Base-by-base conservation (phyloP, 2,113 vertebrate genomes). In the Leuciscus idus region DNA sequence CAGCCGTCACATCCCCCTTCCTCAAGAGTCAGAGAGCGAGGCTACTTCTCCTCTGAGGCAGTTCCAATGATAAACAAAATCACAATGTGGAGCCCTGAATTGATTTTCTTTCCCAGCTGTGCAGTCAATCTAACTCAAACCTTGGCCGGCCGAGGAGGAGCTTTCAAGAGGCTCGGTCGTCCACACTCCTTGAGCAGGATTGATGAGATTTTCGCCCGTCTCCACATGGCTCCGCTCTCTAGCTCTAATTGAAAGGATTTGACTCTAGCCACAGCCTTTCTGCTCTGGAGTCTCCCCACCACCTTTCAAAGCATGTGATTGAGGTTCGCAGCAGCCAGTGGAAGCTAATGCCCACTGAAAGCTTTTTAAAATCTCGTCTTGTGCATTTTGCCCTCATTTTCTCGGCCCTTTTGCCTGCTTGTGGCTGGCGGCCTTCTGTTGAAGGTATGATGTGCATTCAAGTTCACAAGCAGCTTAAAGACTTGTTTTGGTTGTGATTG, bases 311-410 rank as follows among this genome's bases (percentile, higher is more conserved):
- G 91, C 92, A 91, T 92, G 91, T 91, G 91, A 94, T 94, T 92
- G 92, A 94, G 92, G 91, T 92, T 91, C 89, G 88, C 90, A 88
- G 91, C 92, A 92, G 92, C 92, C 87, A 92, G 93, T 92, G 91
- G 89, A 93, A 92, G 90, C 94, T 94, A 94, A 95, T 94, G 93
- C 92, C 92, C 91, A 92, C 93, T 94, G 93, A 95, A 94, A 95
- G 94, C 94, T 94, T 94, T 94, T 95, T 93, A 93, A 94, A 95
- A 93, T 94, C 94, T 92, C 91, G 92, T 94, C 94, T 90, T 92
- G 88, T 88, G 89, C 89, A 92, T 94, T 93, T 74, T 92, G 89
- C 59, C 1, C 48, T 81, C 30, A 80, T 59, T 72, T 86, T 48
- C 48, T 28, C 3, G 0, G 23, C 36, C 19, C 17, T 57, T 73